Evolutionary conservation across 2,888 invertebrate species (phyloP).

Genomic region (Nymphalis polychloros): DNA sequence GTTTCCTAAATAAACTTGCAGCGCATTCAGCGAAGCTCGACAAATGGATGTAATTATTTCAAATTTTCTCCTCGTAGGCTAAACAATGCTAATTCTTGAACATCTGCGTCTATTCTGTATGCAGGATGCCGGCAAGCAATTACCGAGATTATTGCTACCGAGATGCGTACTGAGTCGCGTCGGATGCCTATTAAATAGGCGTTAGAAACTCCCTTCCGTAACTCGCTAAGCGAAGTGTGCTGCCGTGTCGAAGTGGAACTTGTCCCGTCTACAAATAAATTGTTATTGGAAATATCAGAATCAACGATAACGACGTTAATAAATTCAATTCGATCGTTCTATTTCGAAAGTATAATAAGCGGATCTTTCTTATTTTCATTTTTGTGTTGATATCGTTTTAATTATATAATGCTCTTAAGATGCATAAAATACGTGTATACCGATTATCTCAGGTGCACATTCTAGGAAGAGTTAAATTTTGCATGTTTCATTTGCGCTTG

Average conservation of each 20-base stretch:
- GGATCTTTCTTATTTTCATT: not conserved
- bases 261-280: slow-evolving; percentile 4
- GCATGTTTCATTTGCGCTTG: too few species aligned
- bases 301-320: not conserved
- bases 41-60: slow-evolving; percentile 61
- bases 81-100: slow-evolving; percentile 70
- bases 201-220: slow-evolving; percentile 65
- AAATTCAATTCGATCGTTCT: not conserved
- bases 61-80: slow-evolving; percentile 57
- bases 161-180: slow-evolving; percentile 60
- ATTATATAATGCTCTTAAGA: not conserved
- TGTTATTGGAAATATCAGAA: slow-evolving; percentile 17
- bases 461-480: too few species aligned
- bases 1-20: slow-evolving; percentile 27
- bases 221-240: slow-evolving; percentile 55
- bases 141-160: slow-evolving; percentile 62
- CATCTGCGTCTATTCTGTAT: slow-evolving; percentile 69
- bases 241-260: slow-evolving; percentile 20
- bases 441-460: too few species aligned
- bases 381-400: not conserved
- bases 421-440: too few species aligned
- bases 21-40: slow-evolving; percentile 41
- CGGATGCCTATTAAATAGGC: slow-evolving; percentile 69
- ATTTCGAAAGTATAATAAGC: not conserved
- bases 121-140: slow-evolving; percentile 64